Evolutionary conservation across 2,797 vertebrate genomes (phyloP).

Genomic region (Fundulus diaphanus): DNA sequence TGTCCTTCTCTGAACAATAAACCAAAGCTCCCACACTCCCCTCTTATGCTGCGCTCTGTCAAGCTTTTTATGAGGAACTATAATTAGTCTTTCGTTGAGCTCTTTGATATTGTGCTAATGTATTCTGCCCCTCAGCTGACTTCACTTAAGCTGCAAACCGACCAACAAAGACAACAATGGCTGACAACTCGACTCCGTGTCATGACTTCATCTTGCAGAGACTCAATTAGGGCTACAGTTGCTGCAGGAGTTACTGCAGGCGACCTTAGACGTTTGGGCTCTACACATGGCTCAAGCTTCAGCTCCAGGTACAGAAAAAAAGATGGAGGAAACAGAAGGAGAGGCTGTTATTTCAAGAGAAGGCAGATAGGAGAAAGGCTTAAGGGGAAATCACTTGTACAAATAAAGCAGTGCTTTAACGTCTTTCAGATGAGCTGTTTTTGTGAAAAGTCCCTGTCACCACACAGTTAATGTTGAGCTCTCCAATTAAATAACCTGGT

Average conservation of each 20-base stretch:
- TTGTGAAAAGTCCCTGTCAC: background rate
- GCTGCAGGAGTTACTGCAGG: conserved; percentile 21
- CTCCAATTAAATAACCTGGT: background rate
- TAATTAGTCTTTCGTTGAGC: conserved; percentile 81
- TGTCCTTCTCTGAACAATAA: conserved; percentile 66
- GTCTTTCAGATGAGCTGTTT: background rate
- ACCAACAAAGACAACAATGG: conserved; percentile 42
- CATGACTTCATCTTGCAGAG: conserved; percentile 63
- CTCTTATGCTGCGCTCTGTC: conserved; percentile 40
- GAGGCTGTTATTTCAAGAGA: conserved; percentile 28
- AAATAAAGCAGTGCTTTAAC: background rate
- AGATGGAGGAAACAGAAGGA: conserved; percentile 3
- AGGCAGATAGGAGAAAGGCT: background rate
- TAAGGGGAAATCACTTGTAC: background rate
- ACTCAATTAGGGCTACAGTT: conserved; percentile 59
- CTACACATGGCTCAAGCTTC: background rate
- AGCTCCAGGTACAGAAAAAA: conserved; percentile 17
- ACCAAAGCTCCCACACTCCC: conserved; percentile 47
- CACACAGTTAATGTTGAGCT: background rate
- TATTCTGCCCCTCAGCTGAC: conserved; percentile 68
- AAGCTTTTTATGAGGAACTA: conserved; percentile 61
- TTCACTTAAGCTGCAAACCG: conserved; percentile 77
- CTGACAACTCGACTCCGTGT: conserved; percentile 51
- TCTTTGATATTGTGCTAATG: conserved; percentile 76
- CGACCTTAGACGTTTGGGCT: conserved; percentile 18